phyloP scores from a whole-genome alignment of 2,113 vertebrate genomes.

The Sorex araneus region DNA sequence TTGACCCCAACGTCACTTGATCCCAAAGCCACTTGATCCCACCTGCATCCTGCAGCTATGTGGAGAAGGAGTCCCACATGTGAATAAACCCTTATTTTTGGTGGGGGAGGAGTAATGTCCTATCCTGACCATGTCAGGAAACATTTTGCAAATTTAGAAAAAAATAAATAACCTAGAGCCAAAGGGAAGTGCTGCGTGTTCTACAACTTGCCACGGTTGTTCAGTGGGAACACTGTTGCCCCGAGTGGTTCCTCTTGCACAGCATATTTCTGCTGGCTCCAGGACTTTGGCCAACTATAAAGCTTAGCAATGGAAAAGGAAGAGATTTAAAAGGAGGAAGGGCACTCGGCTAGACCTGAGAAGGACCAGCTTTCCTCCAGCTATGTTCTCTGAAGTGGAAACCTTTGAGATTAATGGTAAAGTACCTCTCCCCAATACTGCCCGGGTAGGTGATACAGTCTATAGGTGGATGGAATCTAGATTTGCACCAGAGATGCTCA shows the following conservation, averaged over 20 bases:
- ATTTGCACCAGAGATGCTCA: conserved; percentile 38
- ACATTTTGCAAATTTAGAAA: conserved; percentile 78
- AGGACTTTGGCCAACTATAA: conserved; percentile 75
- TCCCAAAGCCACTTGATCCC: background rate
- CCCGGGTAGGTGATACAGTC: background rate
- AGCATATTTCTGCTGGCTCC: conserved; percentile 78
- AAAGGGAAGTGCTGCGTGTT: conserved; percentile 77
- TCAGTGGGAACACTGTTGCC: conserved; percentile 63
- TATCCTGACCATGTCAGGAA: conserved; percentile 54
- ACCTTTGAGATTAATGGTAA: conserved; percentile 89
- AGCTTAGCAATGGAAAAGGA: conserved; percentile 79
- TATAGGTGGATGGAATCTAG: background rate
- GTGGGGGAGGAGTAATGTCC: background rate
- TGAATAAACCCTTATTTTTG: background rate
- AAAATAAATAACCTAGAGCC: conserved; percentile 64
- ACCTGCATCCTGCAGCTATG: background rate
- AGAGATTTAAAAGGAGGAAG: conserved; percentile 64
- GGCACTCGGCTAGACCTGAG: conserved; percentile 40
- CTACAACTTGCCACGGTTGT: conserved; percentile 53
- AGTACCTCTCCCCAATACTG: conserved; percentile 55
- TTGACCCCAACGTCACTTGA: background rate
- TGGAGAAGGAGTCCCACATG: background rate
- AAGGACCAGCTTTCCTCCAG: conserved; percentile 64
- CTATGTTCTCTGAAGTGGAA: conserved; percentile 77
- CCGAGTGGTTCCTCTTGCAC: conserved; percentile 34